Percentiles rank a stretch among this genome's conserved stretches.
Evolutionary conservation across 2,888 invertebrate genomes (phyloP).

Genomic region (Marronus borbonicus): DNA sequence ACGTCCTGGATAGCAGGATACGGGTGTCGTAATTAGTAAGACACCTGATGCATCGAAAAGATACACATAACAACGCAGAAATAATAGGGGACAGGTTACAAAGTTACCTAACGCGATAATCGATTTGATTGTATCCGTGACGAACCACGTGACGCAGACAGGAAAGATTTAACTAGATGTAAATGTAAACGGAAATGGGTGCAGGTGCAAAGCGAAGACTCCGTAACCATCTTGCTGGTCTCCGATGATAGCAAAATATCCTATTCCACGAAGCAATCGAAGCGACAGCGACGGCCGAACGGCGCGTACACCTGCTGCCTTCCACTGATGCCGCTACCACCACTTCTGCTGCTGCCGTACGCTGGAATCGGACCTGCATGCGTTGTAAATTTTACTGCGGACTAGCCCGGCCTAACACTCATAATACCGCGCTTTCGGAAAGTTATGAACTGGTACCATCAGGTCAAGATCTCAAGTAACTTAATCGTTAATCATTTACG

Average conservation of each 20-base stretch:
- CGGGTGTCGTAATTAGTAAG: constrained; percentile 1
- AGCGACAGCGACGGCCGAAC: constrained; percentile 21
- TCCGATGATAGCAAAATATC: constrained; percentile 46
- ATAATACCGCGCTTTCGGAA: neutral
- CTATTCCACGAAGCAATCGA: constrained; percentile 44
- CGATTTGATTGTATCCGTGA: constrained; percentile 13
- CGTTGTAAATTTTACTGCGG: constrained; percentile 29
- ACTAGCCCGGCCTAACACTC: neutral
- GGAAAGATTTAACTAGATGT: constrained; percentile 46
- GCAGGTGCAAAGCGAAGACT: constrained; percentile 48
- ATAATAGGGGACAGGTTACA: constrained; percentile 3
- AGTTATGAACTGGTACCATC: neutral
- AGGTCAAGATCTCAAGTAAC: no score
- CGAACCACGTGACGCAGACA: constrained; percentile 22
- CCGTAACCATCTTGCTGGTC: constrained; percentile 18
- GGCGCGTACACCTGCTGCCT: constrained; percentile 24
- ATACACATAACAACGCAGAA: neutral
- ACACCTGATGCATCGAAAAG: neutral
- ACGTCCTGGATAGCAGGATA: neutral
- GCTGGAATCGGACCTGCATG: constrained; percentile 30
- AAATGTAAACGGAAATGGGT: constrained; percentile 50
- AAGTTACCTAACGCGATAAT: constrained; percentile 11
- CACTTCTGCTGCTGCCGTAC: constrained; percentile 7
- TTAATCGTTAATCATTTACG: no score
- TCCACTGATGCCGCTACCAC: neutral